phyloP scores from a whole-genome alignment of 2,113 vertebrate species.

The Connochaetes taurinus region DNA sequence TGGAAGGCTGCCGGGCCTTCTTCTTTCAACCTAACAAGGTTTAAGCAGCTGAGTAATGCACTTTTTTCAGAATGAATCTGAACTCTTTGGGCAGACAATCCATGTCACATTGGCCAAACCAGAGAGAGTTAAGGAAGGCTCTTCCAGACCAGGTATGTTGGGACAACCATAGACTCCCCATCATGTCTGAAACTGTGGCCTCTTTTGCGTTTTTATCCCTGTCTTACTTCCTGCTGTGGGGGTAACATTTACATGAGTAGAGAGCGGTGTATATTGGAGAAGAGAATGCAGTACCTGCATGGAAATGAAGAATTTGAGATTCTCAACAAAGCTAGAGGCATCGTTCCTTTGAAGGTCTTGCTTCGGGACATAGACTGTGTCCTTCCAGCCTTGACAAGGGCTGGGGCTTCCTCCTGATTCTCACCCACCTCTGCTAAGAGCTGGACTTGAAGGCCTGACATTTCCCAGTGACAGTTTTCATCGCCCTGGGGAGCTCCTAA shows the following conservation, averaged over 20 bases:
- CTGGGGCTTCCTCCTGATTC: neutral
- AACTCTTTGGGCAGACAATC: conserved; percentile 94
- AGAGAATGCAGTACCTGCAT: neutral
- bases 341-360: neutral
- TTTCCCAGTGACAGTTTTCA: neutral
- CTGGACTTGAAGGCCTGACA: neutral
- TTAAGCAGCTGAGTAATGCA: neutral
- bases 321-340: neutral
- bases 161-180: neutral
- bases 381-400: too few species aligned
- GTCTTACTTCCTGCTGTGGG: neutral
- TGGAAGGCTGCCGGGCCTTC: neutral
- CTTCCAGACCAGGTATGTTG: conserved; percentile 90
- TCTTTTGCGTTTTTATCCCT: neutral
- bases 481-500: neutral
- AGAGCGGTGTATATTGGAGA: neutral
- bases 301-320: neutral
- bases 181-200: neutral
- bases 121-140: conserved; percentile 97
- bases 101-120: conserved; percentile 96
- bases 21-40: neutral
- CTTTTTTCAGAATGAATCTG: conserved; percentile 90
- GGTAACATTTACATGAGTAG: neutral
- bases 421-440: neutral
- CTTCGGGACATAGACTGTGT: neutral